Percentiles rank a stretch among this genome's conserved stretches.
phyloP scores from a whole-genome alignment of 92 coral and sea anemone genomes.

The Bergia sp. region DNA sequence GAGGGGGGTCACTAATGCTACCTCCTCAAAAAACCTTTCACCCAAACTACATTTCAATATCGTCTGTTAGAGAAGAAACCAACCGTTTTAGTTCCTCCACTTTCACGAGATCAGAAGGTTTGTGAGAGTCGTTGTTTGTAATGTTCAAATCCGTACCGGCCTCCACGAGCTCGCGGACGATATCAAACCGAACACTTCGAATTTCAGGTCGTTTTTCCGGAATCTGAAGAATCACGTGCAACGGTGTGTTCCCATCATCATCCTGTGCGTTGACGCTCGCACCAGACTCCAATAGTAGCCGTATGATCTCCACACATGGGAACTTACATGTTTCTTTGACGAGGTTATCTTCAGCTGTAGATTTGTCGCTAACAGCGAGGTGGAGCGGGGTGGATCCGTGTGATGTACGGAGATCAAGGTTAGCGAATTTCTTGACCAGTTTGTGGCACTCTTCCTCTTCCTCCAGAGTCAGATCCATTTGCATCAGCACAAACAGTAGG shows the following conservation, averaged over 20 bases:
- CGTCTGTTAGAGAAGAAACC: slow-evolving; percentile 37
- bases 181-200: slow-evolving; percentile 58
- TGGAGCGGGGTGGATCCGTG: slow-evolving; percentile 55
- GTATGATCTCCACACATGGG: slow-evolving; percentile 59
- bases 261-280: slow-evolving; percentile 61
- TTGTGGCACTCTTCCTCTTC: slow-evolving; percentile 62
- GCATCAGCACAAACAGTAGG: slow-evolving; percentile 48
- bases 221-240: slow-evolving; percentile 56
- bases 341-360: slow-evolving; percentile 48
- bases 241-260: slow-evolving; percentile 58
- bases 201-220: slow-evolving; percentile 45
- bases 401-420: slow-evolving; percentile 44
- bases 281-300: slow-evolving; percentile 65
- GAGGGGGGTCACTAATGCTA: too few species aligned
- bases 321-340: slow-evolving; percentile 44
- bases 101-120: slow-evolving; percentile 34
- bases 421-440: slow-evolving; percentile 57
- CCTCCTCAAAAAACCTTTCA: too few species aligned
- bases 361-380: slow-evolving; percentile 55
- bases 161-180: slow-evolving; percentile 58
- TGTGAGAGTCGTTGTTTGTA: slow-evolving; percentile 37
- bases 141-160: slow-evolving; percentile 62
- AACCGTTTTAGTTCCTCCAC: slow-evolving; percentile 25
- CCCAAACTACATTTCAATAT: slow-evolving; percentile 31
- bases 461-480: slow-evolving; percentile 51